Percentiles rank a stretch among this genome's conserved stretches.
phyloP scores from a whole-genome alignment of 2,113 vertebrate genomes.

The Phoxinus phoxinus region DNA sequence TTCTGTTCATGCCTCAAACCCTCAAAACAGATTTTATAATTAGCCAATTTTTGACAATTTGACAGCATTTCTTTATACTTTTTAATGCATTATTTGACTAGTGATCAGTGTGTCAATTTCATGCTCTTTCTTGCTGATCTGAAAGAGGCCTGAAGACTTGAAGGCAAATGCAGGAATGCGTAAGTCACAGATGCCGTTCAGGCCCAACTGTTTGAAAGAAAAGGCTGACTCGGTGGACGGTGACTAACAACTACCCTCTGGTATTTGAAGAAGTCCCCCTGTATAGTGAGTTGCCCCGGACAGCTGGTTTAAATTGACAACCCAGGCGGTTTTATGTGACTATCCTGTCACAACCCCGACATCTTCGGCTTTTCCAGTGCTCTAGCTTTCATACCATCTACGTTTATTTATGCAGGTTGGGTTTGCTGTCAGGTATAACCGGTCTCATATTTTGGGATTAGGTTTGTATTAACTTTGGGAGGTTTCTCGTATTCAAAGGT shows the following conservation, averaged over 20 bases:
- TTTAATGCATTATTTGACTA: not conserved
- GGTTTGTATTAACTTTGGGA: constrained; percentile 39
- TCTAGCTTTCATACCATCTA: not conserved
- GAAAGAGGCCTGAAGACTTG: not conserved
- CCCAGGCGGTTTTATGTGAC: not conserved
- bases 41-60: not conserved
- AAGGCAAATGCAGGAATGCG: constrained; percentile 25
- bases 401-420: constrained; percentile 20
- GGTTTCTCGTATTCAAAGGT: constrained; percentile 27
- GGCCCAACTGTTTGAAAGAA: constrained; percentile 46
- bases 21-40: not conserved
- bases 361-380: not conserved
- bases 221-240: constrained; percentile 51
- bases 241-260: constrained; percentile 45
- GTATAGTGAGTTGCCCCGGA: not conserved
- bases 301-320: constrained; percentile 42
- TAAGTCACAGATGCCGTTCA: constrained; percentile 36
- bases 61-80: not conserved
- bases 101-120: not conserved
- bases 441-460: constrained; percentile 43
- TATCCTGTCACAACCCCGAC: not conserved
- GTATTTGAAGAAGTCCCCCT: constrained; percentile 45
- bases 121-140: not conserved
- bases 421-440: constrained; percentile 30
- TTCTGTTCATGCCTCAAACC: not conserved